Base-by-base conservation (phyloP, 2,888 invertebrate species). In the Perithous albicinctus region DNA sequence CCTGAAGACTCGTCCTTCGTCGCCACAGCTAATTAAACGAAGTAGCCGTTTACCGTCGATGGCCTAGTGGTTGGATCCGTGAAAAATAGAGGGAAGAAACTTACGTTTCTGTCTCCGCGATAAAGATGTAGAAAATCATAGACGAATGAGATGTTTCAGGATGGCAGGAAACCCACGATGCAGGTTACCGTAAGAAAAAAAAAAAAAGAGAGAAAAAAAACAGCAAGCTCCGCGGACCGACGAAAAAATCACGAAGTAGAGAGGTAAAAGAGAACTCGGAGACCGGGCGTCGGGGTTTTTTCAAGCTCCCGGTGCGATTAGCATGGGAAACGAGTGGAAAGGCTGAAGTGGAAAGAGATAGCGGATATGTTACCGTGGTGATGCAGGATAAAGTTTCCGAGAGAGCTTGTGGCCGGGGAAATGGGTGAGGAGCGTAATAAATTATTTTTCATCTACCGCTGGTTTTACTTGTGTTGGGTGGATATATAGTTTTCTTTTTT, bases 371-470 rank as follows among this genome's bases (percentile, higher is more conserved):
- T 75, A 70, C 72, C 59, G 48, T 48, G 63, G 66, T 73, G 80
- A 77, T 81, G 73, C 80, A 54, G 70, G 80, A 56, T 20, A 67
- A 81, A 77, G 61, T 81, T 81, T 61, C 38, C 77, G 73, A 63
- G 76, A 32, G 56, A 8, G 66, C 72, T 61, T 29, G 59, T 18
- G 10, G 23, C 26, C 70, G 20, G 26, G 54, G 59, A 59, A 48
- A 64, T n/a, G 77, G 72, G 75, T 46, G 43, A 72, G 72, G n/a
- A 61, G 77, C 61, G 72, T 81, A 81, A 81, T 81, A 81, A 81
- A 81, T 81, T 81, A 81, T 81, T 81, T 81, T 81, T 77, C 72
- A 66, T 73, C 77, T 46, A 15, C 76, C 72, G 59, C 46, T 54
- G 72, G 73, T 63, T 61, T 56, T 72, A 72, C 72, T 35, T 23